Base-by-base conservation (phyloP, 2,797 vertebrate genomes). In the Phataginus tricuspis region DNA sequence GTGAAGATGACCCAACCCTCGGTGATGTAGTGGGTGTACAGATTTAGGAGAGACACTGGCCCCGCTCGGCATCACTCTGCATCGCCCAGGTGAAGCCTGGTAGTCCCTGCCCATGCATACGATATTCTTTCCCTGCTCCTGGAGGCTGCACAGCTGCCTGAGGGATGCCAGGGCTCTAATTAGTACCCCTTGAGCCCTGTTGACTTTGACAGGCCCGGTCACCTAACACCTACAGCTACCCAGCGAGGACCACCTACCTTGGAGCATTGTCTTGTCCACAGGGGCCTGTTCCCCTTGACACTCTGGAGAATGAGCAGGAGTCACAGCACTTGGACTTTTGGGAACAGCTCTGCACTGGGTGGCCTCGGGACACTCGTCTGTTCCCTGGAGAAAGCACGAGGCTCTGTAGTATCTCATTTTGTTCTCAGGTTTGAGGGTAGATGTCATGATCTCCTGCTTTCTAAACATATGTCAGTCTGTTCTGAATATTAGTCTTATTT, bases 41-140 rank as follows among this genome's bases (percentile, higher is more conserved):
- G 98, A 97, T 99, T 99, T 71, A 99, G 98, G 97, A 99, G 99
- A 87, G 99, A 96, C 27, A 99, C 98, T 0, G 99, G 99, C 97
- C 99, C 98, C 6, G 0, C 96, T 95, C 1, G 98, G 99, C 55
- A 98, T 95, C 0, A 98, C 99, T 99, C 80, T 99, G 99, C 98
- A 99, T 98, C 98, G 99, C 99, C 91, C 98, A 98, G 9, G 99
- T 99, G 61, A 99, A 99, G 23, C 99, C 99, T 0, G 99, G 4
- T 99, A 99, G 97, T 99, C 99, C 88, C 99, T 98, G 12, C 99
- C 99, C 3, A 99, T 99, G 13, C 99, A 99, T 37, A 99, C 98
- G 0, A 99, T 99, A 95, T 99, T 99, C 79, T 98, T 98, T 1
- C 99, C 99, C 99, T 99, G 99, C 80, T 99, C 99, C 99, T 99